These are phyloP conservation scores for Nipponia nippon DNA, from an alignment of 2,113 vertebrate species.

Conservation along the genomic window DNA sequence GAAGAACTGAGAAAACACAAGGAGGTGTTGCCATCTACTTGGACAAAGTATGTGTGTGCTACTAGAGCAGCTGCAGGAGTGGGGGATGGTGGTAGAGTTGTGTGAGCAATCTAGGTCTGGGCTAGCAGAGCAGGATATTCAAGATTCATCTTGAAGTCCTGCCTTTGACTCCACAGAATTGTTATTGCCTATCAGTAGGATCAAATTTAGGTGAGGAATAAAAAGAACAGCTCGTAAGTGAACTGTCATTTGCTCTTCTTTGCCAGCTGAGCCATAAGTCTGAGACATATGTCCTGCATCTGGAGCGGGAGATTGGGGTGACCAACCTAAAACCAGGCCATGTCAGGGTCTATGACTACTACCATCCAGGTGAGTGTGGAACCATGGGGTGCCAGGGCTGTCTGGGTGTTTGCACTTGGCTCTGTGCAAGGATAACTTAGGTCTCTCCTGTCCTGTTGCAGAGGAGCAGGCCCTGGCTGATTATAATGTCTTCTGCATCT, in stretches of 20 bases:
- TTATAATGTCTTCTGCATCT: conserved; percentile 57
- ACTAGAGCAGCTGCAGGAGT: not conserved
- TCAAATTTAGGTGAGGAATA: not conserved
- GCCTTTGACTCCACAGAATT: not conserved
- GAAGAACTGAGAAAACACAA: conserved; percentile 24
- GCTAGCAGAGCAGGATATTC: not conserved
- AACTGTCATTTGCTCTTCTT: not conserved
- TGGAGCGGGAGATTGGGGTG: conserved; percentile 71
- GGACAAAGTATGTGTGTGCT: conserved; percentile 46
- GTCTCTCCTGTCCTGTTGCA: conserved; percentile 25
- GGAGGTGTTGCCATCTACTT: conserved; percentile 53
- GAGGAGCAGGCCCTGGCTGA: conserved; percentile 64
- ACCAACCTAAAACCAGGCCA: conserved; percentile 82
- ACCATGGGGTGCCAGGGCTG: not conserved
- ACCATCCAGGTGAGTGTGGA: conserved; percentile 76
- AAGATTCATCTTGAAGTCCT: not conserved
- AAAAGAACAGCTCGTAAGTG: not conserved
- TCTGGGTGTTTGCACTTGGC: not conserved
- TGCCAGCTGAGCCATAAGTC: conserved; percentile 47
- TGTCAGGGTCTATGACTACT: conserved; percentile 86
- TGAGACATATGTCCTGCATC: conserved; percentile 61
- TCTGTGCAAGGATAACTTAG: not conserved
- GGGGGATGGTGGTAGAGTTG: not conserved
- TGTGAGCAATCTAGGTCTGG: not conserved
- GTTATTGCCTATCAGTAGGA: not conserved